Evolutionary conservation across 2,888 invertebrate genomes (phyloP).

Genomic region (Piscicola geometra): DNA sequence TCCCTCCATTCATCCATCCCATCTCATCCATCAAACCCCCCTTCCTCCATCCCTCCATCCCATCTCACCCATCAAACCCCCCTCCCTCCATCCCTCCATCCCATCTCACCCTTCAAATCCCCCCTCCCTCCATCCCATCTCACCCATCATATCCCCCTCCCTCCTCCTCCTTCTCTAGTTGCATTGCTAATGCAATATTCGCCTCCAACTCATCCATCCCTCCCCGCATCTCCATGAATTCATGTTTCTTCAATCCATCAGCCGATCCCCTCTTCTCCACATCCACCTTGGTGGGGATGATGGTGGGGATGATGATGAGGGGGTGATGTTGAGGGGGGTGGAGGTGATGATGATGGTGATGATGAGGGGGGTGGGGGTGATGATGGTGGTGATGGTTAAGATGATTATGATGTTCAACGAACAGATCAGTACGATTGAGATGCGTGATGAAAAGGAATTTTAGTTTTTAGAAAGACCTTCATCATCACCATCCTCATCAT

Average conservation of each 20-base stretch:
- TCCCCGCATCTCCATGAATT: slow-evolving; percentile 89
- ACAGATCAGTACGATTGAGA: neutral
- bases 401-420: slow-evolving; percentile 16
- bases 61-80: no score
- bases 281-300: slow-evolving; percentile 57
- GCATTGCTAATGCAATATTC: slow-evolving; percentile 64
- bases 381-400: slow-evolving; percentile 20
- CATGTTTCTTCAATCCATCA: slow-evolving; percentile 69
- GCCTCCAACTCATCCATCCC: slow-evolving; percentile 92
- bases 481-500: slow-evolving; percentile 1
- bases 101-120: no score
- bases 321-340: neutral
- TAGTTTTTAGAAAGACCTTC: slow-evolving; percentile 1
- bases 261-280: slow-evolving; percentile 60
- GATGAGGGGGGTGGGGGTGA: slow-evolving; percentile 15
- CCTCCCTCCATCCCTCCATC: no score
- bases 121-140: no score
- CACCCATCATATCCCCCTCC: no score
- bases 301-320: slow-evolving; percentile 20
- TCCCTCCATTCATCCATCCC: no score
- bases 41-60: no score
- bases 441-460: slow-evolving; percentile 26
- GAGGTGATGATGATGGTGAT: neutral
- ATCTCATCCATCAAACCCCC: no score
- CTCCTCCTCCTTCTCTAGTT: slow-evolving; percentile 44